Conservation (phyloP, 2,888 invertebrate genomes). For the Eutolmus rufibarbis region DNA sequence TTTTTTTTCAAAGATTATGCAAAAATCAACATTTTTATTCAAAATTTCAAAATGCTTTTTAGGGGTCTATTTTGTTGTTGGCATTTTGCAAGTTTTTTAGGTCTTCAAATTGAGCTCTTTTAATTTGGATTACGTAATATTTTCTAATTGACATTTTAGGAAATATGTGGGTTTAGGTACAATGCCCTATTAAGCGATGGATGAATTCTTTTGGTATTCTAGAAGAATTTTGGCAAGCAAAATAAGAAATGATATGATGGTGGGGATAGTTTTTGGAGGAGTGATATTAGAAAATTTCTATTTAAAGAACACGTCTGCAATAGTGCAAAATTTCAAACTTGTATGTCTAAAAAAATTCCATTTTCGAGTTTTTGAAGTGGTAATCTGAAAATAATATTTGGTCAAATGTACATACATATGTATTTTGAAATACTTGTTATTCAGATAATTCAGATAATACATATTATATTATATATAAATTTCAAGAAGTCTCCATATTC, state of each 20-base stretch:
- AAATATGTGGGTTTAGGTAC: not conserved
- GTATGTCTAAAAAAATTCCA: too few relatives aligned
- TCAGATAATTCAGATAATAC: too few relatives aligned
- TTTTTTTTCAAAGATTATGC: not conserved
- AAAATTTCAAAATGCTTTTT: not conserved
- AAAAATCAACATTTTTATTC: not conserved
- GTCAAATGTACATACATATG: too few relatives aligned
- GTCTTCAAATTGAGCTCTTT: not conserved
- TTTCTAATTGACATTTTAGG: not conserved
- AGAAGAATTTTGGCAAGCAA: not conserved
- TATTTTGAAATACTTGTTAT: too few relatives aligned
- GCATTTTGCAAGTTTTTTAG: not conserved
- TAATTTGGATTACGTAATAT: not conserved
- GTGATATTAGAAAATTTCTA: not conserved
- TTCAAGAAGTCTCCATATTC: too few relatives aligned
- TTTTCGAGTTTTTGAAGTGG: too few relatives aligned
- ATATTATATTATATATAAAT: too few relatives aligned
- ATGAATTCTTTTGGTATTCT: not conserved
- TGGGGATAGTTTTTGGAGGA: not conserved
- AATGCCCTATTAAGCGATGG: not conserved
- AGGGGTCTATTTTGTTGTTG: not conserved
- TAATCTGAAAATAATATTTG: too few relatives aligned
- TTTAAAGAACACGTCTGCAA: not conserved
- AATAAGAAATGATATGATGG: not conserved
- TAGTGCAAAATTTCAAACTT: too few relatives aligned